Evolutionary conservation across 2,888 invertebrate species (phyloP), one percentile per base, ranked within the genome.

Genomic region (Ormyrus nitidulus): DNA sequence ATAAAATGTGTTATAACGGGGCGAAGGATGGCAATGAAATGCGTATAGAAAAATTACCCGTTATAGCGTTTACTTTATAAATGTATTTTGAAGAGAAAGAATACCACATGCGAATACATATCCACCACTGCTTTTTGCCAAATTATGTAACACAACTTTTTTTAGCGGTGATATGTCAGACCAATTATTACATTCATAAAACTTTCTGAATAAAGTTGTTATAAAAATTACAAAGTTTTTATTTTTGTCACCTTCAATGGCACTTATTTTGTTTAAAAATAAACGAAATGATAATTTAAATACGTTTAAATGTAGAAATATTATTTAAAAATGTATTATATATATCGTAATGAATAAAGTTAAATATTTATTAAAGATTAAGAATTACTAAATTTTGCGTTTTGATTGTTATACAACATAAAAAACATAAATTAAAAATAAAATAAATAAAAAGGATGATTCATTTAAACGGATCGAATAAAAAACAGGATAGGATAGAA

Each of bases 201-300:
- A 65, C 64, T 71, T 71, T 76, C 66, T 71, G 71, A 66, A 78
- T 61, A 73, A 72, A 34, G 11, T 59, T 79, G n/a, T 61, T 58
- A 66, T 72, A 46, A 73, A 51, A 48, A 34, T 53, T 6, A 34
- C 34, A 4, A 9, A 53, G 49, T 6, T 54, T 58, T 56, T 19
- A 7, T 75, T 75, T 68, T n/a, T 68, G 53, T 61, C 54, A 68
- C 44, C n/a, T 6, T 2, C 54, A 46, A 34, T 56, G 49, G 62
- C 48, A 62, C 44, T 48, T 65, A 75, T 71, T 80, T 75, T 68
- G 66, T 56, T 54, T 10, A 79, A 68, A 69, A 44, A 44, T 51
- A 46, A 34, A 51, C 34, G 13, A 74, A 64, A 66, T 62, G 11
- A 54, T 58, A 70, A 70, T 13, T 49, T 56, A 77, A 69, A 64